Conservation (phyloP, 2,888 invertebrate genomes). For the Chaitophorus viminalis region DNA sequence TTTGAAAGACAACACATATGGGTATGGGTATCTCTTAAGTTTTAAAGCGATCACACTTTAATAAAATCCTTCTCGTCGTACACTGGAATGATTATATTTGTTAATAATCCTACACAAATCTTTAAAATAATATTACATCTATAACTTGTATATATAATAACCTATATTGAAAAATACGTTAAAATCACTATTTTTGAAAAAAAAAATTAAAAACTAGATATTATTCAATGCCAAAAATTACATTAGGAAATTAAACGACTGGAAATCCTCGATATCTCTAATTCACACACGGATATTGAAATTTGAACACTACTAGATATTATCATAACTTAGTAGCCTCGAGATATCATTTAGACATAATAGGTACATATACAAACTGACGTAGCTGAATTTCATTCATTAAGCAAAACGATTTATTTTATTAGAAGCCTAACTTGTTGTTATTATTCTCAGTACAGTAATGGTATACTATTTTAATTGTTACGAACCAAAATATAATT, state of each 20-base stretch:
- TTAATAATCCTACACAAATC: too few relatives aligned
- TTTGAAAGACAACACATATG: too few relatives aligned
- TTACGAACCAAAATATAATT: too few relatives aligned
- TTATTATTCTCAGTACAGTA: background rate
- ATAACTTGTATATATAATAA: too few relatives aligned
- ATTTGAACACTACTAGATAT: background rate
- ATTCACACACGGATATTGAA: slow-evolving; percentile 5
- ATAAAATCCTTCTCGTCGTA: too few relatives aligned
- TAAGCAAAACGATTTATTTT: background rate
- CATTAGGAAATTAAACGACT: background rate
- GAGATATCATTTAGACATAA: background rate
- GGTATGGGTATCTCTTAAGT: too few relatives aligned
- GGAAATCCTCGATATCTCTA: background rate
- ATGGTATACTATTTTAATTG: too few relatives aligned
- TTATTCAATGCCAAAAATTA: slow-evolving; percentile 17
- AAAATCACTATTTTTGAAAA: background rate
- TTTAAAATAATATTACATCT: too few relatives aligned
- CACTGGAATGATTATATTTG: too few relatives aligned
- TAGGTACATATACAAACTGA: background rate
- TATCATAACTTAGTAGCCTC: background rate
- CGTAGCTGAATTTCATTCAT: background rate
- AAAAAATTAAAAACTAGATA: slow-evolving; percentile 4
- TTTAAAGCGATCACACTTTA: too few relatives aligned
- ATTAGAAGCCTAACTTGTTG: background rate
- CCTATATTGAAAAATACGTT: too few relatives aligned